Conservation (phyloP, 2,113 vertebrate species). For the Charina bottae region DNA sequence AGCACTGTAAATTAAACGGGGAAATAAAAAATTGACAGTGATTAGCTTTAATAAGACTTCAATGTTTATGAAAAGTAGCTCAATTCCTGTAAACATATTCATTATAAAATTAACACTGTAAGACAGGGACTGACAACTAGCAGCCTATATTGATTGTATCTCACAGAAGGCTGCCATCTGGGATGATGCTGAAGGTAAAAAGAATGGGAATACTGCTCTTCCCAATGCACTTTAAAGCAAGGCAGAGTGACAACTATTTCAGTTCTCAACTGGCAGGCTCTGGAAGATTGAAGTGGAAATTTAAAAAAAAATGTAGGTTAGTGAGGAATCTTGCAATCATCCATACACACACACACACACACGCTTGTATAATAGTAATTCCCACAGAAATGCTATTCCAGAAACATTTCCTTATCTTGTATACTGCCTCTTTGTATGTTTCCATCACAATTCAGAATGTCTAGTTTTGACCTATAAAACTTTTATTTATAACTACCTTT, state of each 20-base stretch:
- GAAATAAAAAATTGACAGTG: background rate
- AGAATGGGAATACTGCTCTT: background rate
- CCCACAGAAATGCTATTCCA: too few species aligned
- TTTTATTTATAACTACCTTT: background rate
- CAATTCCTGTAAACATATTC: background rate
- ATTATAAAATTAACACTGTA: slow-evolving; percentile 30
- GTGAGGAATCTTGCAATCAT: background rate
- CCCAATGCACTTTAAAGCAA: background rate
- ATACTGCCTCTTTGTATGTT: background rate
- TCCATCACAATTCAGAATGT: background rate
- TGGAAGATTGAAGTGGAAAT: background rate
- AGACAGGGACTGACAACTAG: background rate
- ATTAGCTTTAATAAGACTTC: background rate
- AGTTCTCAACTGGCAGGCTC: background rate
- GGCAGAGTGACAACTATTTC: background rate
- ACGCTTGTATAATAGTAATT: background rate
- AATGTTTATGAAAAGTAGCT: slow-evolving; percentile 18
- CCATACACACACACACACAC: background rate
- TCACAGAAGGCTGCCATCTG: background rate
- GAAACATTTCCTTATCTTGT: background rate
- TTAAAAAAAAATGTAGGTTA: background rate
- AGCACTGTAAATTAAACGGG: slow-evolving; percentile 75
- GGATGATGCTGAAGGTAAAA: background rate
- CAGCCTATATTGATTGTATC: background rate
- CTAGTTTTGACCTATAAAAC: background rate